Evolutionary conservation across 2,113 vertebrate genomes (phyloP), one percentile per base, ranked within the genome.

Genomic region (Microtus oregoni): DNA sequence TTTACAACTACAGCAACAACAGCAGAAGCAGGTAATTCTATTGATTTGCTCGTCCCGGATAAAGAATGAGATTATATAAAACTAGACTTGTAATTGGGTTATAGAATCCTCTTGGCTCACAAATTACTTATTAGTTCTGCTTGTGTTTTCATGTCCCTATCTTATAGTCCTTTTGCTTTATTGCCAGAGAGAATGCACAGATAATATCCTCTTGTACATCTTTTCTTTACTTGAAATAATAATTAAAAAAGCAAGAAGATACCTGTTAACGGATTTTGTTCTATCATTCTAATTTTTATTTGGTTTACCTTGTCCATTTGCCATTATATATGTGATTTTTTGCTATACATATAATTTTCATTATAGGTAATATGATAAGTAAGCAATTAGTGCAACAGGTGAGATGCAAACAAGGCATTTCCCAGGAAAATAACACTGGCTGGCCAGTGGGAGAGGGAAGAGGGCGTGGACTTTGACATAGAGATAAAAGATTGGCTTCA

Each of bases 61-160:
- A 85, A 92, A 89, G 88, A 97, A 90, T 90, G 41, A 88, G 26
- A 91, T 70, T 90, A 26, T 75, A 88, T 73, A 89, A 92, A 92
- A 55, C 61, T 65, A 79, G 78, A 86, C 52, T 77, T 92, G 72
- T 88, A 73, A 61, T 22, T 86, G 47, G 14, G 30, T 58, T 96
- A 94, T 82, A n/a, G 75, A 81, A 79, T 75, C 89, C 76, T 93
- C 90, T 92, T 79, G 52, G n/a, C 30, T 92, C 87, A 76, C 83
- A 73, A 94, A 82, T 93, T 77, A 67, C 41, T 32, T 55, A 50
- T 73, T 94, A 32, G 68, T 83, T 96, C 44, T 68, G 15, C 85
- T 86, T 90, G 61, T 11, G 26, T 65, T 90, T 68, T 52, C n/a
- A 30, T 7, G 2, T 73, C 58, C 12, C 41, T 58, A 30, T 28